These are phyloP conservation scores for Lamprologus tigripictilis DNA, from an alignment of 2,113 vertebrate species.

Conservation along the genomic window DNA sequence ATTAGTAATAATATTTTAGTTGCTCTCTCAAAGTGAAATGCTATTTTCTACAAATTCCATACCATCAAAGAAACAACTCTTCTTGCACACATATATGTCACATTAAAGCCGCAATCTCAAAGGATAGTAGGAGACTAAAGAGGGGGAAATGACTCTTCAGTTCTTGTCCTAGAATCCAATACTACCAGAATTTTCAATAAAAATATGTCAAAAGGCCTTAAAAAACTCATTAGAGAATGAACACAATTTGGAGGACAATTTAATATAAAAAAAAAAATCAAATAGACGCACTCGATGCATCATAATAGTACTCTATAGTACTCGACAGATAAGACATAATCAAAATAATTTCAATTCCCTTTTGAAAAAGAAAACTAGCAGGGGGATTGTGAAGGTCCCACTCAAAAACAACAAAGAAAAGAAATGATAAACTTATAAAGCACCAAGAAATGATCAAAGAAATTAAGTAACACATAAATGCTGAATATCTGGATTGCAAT, in stretches of 20 bases:
- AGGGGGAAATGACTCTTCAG: background rate
- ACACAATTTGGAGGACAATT: background rate
- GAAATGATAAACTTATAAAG: background rate
- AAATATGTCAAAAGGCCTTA: background rate
- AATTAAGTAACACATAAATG: background rate
- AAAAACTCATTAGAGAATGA: background rate
- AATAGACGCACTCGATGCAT: background rate
- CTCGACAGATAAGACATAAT: background rate
- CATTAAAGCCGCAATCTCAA: background rate
- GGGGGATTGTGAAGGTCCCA: background rate
- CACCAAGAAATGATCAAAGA: background rate
- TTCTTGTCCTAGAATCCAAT: background rate
- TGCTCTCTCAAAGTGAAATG: background rate
- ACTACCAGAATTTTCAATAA: background rate
- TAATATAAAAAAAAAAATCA: background rate
- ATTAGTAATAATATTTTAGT: background rate
- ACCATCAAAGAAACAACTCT: background rate
- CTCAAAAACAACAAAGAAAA: background rate
- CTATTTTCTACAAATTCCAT: background rate
- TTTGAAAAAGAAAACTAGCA: background rate
- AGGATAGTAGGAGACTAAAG: background rate
- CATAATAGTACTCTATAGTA: background rate
- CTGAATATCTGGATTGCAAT: background rate
- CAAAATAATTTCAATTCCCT: background rate
- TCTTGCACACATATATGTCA: background rate